A percentile compares a stretch with the other conserved stretches of the same genome.
Conservation (phyloP, 2,888 invertebrate species). For the Scaptomyza caliginosa region DNA sequence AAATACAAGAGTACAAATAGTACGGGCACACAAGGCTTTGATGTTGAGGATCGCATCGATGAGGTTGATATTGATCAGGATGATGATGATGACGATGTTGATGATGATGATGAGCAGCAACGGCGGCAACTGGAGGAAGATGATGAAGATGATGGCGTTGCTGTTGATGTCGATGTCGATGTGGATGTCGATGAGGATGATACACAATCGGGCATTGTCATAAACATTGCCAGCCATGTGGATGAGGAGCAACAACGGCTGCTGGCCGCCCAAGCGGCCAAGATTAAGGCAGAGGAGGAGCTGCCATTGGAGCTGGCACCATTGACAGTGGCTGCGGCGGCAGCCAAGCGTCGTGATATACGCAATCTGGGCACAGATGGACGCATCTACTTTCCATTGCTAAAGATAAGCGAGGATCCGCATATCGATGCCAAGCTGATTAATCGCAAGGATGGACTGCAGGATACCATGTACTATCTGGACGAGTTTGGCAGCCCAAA, state of each 20-base stretch:
- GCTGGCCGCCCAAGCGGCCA: conserved; percentile 19
- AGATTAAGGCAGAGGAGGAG: conserved; percentile 43
- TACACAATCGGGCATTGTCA: conserved; percentile 68
- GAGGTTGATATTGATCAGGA: conserved; percentile 73
- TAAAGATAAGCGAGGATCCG: conserved; percentile 80
- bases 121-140: conserved; percentile 28
- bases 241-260: conserved; percentile 17
- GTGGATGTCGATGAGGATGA: conserved; percentile 49
- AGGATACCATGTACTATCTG: conserved; percentile 84
- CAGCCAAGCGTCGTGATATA: conserved; percentile 46
- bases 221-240: conserved; percentile 41
- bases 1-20: conserved; percentile 81
- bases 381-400: conserved; percentile 77
- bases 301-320: conserved; percentile 46
- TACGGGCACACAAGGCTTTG: conserved; percentile 73
- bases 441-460: conserved; percentile 83
- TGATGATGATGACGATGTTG: conserved; percentile 55
- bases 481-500: conserved; percentile 84
- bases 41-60: conserved; percentile 80
- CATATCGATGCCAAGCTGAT: conserved; percentile 82
- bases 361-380: conserved; percentile 77
- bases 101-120: conserved; percentile 47
- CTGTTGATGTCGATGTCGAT: conserved; percentile 36
- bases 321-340: conserved; percentile 48
- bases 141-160: conserved; percentile 43